phyloP scores from a whole-genome alignment of 2,113 vertebrate genomes.

The Stercorarius parasiticus region DNA sequence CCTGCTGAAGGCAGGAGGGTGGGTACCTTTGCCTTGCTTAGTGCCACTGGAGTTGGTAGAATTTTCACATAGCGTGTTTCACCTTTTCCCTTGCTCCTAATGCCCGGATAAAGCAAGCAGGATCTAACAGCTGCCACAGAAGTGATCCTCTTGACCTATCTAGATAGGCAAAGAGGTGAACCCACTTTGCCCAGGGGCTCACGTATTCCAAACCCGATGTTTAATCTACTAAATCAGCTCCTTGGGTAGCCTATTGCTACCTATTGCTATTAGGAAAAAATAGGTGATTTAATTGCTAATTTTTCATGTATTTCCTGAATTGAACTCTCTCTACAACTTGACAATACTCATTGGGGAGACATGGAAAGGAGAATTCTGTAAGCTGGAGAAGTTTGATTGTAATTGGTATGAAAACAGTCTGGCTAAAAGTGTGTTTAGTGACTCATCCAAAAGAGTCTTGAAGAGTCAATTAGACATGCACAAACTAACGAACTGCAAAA shows the following conservation, averaged over 20 bases:
- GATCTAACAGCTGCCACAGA: background rate
- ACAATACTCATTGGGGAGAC: background rate
- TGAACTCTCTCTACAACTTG: background rate
- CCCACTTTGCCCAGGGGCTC: background rate
- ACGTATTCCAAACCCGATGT: background rate
- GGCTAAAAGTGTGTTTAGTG: slow-evolving; percentile 63
- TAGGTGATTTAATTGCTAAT: background rate
- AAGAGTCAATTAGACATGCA: slow-evolving; percentile 78
- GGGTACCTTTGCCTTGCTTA: background rate
- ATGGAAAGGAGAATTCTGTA: background rate
- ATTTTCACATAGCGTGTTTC: background rate
- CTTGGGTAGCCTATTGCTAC: background rate
- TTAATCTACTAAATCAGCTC: background rate
- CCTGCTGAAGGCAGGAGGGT: background rate
- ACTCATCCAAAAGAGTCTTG: slow-evolving; percentile 72
- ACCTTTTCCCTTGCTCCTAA: background rate
- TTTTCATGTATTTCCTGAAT: background rate
- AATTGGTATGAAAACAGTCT: slow-evolving; percentile 18
- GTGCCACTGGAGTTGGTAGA: background rate
- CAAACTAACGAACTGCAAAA: slow-evolving; percentile 75
- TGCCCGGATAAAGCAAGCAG: background rate
- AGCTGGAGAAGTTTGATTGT: background rate
- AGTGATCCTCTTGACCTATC: background rate
- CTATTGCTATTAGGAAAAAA: background rate
- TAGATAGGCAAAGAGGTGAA: background rate